Conservation (phyloP, 2,113 vertebrate species). For the Ptilonorhynchus violaceus region DNA sequence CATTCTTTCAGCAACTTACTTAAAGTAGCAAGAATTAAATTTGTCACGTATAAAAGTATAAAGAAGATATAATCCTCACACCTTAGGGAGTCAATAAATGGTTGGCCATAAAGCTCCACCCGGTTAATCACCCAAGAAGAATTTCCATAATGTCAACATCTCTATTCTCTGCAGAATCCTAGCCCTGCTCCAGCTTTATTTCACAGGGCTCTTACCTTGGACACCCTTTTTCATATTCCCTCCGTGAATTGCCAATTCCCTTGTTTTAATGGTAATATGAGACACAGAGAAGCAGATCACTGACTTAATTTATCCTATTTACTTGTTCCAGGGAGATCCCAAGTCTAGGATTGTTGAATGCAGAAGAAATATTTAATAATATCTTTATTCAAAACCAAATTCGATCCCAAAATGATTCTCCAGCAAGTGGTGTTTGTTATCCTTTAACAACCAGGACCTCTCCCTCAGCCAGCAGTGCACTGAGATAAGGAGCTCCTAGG, state of each 20-base stretch:
- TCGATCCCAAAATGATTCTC: neutral
- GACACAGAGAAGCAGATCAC: neutral
- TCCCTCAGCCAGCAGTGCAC: neutral
- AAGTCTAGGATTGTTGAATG: neutral
- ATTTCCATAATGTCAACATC: neutral
- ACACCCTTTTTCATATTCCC: neutral
- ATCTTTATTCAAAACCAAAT: neutral
- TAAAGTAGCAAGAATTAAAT: neutral
- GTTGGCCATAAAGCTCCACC: neutral
- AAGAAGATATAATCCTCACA: fast-evolving
- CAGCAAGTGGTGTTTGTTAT: neutral
- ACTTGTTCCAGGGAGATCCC: neutral
- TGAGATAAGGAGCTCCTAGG: neutral
- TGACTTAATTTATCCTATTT: neutral
- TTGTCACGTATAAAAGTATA: neutral
- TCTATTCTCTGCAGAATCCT: neutral
- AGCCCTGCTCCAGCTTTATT: neutral
- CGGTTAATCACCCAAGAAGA: neutral
- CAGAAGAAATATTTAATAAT: neutral
- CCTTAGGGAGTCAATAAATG: neutral
- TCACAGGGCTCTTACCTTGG: neutral
- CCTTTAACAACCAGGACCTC: fast-evolving
- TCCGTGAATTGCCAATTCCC: neutral
- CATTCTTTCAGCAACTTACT: neutral
- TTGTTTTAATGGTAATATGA: neutral